Base-by-base conservation (phyloP, 2,888 invertebrate species). In the Drosophila infuscata region DNA sequence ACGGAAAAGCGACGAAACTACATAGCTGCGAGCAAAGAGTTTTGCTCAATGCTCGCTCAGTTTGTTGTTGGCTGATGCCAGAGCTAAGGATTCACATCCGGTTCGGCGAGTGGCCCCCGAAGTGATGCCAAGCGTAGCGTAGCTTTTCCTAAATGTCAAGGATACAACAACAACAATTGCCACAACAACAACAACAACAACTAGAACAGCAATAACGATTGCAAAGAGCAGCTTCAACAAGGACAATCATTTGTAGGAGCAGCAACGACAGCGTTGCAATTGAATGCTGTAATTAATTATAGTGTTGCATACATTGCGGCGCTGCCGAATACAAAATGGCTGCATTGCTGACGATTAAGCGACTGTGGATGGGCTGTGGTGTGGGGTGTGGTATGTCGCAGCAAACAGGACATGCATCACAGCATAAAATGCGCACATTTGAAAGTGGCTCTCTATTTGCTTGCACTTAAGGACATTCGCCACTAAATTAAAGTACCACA, bases 261-360 rank as follows among this genome's bases (percentile, higher is more conserved):
- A 62, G 48, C 60, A 56, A 46, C 57, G 46, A 20, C 69, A 51
- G 43, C 59, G 20, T 29, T 62, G 79, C 79, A 73, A 81, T 76
- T 72, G 80, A 79, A 78, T 74, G 73, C 78, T 74, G 82, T 76
- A 83, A 83, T 83, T 83, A 83, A 83, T 83, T 83, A 83, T 82
- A 80, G 82, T 82, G 83, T 71, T 66, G 80, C 82, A 83, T 79
- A 79, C 79, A 81, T 74, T 79, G 79, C 73, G 79, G 76, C 82
- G 76, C 67, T 69, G 79, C 41, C 46, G 58, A 74, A 79, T 60
- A 77, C 77, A 83, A 81, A 83, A 82, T 81, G 79, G 81, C 81
- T 70, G 83, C 79, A 81, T 72, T 83, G 68, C 79, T 66, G 67
- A 70, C 74, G 65, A 66, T 62, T 49, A 52, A 57, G 57, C 49